phyloP scores from a whole-genome alignment of 30 jellyfish, hydroid and myxozoan species.

The Pseudorhiza aurosa region DNA sequence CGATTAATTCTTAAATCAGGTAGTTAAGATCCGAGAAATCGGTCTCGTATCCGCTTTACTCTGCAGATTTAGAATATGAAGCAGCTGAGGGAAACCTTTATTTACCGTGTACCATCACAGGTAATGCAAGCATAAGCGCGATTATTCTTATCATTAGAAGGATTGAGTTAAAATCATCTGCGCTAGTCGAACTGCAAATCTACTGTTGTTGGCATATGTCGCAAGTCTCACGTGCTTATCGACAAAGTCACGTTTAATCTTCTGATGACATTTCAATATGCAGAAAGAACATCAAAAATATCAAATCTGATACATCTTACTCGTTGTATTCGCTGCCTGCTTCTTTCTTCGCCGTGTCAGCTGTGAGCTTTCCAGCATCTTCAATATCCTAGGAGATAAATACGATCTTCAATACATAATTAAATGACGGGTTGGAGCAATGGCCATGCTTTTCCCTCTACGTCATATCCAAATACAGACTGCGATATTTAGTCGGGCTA shows the following conservation, averaged over 20 bases:
- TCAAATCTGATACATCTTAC: background rate
- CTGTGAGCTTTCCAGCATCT: background rate
- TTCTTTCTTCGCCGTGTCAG: background rate
- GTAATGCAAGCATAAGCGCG: too few relatives aligned
- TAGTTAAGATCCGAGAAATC: too few relatives aligned
- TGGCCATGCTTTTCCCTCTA: too few relatives aligned
- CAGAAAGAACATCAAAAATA: background rate
- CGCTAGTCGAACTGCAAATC: background rate
- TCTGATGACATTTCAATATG: background rate
- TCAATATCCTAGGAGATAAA: background rate
- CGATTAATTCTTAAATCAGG: too few relatives aligned
- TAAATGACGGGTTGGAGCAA: too few relatives aligned
- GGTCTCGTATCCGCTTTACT: too few relatives aligned
- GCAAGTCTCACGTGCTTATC: background rate
- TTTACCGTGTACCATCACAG: too few relatives aligned
- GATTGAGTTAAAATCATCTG: background rate
- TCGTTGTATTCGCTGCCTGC: background rate
- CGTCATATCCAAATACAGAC: too few relatives aligned
- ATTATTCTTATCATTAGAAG: background rate
- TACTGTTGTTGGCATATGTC: background rate
- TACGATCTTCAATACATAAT: too few relatives aligned
- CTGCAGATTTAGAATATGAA: too few relatives aligned
- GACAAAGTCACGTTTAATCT: background rate
- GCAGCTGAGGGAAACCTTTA: too few relatives aligned
- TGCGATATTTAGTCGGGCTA: too few relatives aligned